Base-by-base conservation (phyloP, 2,888 invertebrate genomes). In the Drosophila algonquin region DNA sequence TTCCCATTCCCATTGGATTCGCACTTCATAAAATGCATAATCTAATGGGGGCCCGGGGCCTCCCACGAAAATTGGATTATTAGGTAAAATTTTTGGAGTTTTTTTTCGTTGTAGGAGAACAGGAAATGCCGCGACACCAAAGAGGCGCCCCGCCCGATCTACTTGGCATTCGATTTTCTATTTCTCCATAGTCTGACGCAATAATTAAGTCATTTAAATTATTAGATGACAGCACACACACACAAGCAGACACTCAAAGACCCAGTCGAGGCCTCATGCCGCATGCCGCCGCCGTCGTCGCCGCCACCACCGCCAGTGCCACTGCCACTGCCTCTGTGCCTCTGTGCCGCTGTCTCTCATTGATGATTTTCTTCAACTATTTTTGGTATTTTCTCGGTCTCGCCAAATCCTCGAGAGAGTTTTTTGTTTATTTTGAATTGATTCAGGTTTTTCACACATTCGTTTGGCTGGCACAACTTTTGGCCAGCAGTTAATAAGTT, bases 171-270 rank as follows among this genome's bases (percentile, higher is more conserved):
- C 16, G 32, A 2, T 35, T 60, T 57, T 56, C 59, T 58, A 55
- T 68, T 75, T 68, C 63, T 63, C 68, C 63, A 73, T 82, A 80
- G 90, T 90, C 90, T 90, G 89, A 87, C 90, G 89, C 90, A 83
- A 83, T 90, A 88, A 90, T 89, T 86, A 90, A 89, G 82, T 89
- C 87, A 88, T 85, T 84, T 84, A 79, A 84, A 79, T 84, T 86
- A 86, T 85, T 87, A 84, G 85, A 87, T 77, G 83, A 86, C 86
- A 86, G 83, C 79, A 79, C 72, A 78, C 68, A 77, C 65, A 64
- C 44, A 69, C 40, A 61, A 27, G 6, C 64, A 52, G 44, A 50
- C 54, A 12, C 14, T 50, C 50, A 51, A 64, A 54, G 59, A 51
- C 55, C 40, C 40, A 40, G 10, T 32, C 32, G 40, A 72, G 47